These are phyloP conservation scores for Mustelus asterias DNA, from an alignment of 2,113 vertebrate genomes.

Conservation along the genomic window DNA sequence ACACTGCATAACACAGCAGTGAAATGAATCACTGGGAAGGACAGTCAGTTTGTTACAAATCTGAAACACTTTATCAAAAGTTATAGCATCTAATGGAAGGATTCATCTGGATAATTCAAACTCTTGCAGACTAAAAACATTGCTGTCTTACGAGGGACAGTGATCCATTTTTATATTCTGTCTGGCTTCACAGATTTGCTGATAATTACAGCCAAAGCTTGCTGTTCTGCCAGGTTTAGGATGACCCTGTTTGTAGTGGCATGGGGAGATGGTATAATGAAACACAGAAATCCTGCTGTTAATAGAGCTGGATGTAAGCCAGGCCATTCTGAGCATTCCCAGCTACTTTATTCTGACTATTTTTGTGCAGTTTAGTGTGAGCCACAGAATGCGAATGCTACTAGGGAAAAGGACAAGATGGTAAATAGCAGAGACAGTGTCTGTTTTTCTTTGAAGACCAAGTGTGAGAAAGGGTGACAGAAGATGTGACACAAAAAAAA, in stretches of 20 bases:
- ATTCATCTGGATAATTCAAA: neutral
- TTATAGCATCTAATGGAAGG: neutral
- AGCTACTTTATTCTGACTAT: neutral
- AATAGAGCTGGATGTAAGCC: neutral
- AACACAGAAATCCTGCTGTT: neutral
- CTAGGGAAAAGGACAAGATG: neutral
- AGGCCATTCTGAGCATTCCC: neutral
- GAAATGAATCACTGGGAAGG: neutral
- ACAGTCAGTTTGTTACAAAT: neutral
- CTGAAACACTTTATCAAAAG: neutral
- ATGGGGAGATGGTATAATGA: neutral
- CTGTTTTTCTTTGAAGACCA: neutral
- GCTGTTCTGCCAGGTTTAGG: neutral
- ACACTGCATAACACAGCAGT: neutral
- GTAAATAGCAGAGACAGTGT: neutral
- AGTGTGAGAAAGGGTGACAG: neutral
- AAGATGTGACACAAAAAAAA: neutral
- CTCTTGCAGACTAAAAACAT: neutral
- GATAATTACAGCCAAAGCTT: neutral
- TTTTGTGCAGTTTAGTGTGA: neutral
- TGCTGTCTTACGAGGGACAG: neutral
- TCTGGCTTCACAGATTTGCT: neutral
- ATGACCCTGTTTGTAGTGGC: neutral
- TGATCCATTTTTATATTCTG: neutral
- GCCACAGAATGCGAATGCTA: neutral